Evolutionary conservation across 2,113 vertebrate species (phyloP), one percentile per base, ranked within the genome.

Genomic region (Gobius niger): DNA sequence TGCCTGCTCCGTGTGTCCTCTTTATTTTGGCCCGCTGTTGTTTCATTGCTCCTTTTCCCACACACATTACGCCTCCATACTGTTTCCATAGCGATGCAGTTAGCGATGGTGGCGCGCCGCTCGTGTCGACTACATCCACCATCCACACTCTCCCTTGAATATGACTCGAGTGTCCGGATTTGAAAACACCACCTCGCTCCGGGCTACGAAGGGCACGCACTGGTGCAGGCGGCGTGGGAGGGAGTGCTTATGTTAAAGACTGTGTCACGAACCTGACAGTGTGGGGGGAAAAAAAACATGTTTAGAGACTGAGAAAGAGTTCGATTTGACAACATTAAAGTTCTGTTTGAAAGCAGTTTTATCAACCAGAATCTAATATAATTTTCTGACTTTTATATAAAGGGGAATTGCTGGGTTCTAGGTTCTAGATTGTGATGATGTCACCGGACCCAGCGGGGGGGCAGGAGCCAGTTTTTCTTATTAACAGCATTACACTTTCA

Each of bases 11-110:
- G 78, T 83, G 78, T 86, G 82, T 78, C 76, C 78, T 81, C 60
- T 77, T 84, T 63, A 69, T 76, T 83, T 73, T 71, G 60, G 61
- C 77, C 80, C 81, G 70, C 75, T 86, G 78, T 84, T 77, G 73
- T 83, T 77, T 82, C 79, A 85, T 84, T 87, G 81, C 84, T 85
- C 77, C 81, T 76, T 83, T 78, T 63, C 75, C 83, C 85, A 75
- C 86, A 83, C 86, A 85, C 79, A 80, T 13, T 85, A 86, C 87
- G 87, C 90, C 87, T 89, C 84, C 88, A 83, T 86, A 80, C 77
- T 46, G 88, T 91, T 91, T 87, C 90, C 88, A 91, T 91, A 88
- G 90, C 84, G 78, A 90, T 89, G 85, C 85, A 82, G 77, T 88
- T 78, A 84, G 78, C 47, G 78, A 75, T 40, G 75, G 82, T 88